Evolutionary conservation across 2,113 vertebrate genomes (phyloP).

Genomic region (Laticauda colubrina): DNA sequence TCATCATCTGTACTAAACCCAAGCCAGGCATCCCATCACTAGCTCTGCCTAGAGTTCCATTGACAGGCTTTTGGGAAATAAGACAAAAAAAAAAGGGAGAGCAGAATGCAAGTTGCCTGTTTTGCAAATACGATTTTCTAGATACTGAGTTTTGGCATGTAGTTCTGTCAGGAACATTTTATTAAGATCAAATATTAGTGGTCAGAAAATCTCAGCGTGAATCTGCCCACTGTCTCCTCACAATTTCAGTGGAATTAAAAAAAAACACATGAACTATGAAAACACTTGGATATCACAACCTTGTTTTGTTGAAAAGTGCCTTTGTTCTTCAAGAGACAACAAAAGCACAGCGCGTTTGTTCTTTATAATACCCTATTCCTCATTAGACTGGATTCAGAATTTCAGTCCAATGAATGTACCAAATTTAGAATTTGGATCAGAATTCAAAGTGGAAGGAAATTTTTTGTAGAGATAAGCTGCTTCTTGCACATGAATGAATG

Average conservation of each 20-base stretch:
- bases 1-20: constrained; percentile 49
- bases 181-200: constrained; percentile 30
- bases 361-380: background rate
- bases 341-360: background rate
- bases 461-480: background rate
- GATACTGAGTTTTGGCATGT: constrained; percentile 15
- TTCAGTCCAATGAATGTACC: background rate
- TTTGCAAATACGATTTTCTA: background rate
- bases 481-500: background rate
- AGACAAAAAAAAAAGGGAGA: background rate
- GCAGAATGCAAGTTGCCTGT: background rate
- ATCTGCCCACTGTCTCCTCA: background rate
- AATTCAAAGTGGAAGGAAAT: background rate
- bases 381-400: background rate
- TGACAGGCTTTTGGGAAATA: background rate
- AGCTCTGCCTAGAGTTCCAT: constrained; percentile 21
- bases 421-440: background rate
- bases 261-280: background rate
- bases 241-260: background rate
- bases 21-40: constrained; percentile 44
- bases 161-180: constrained; percentile 36
- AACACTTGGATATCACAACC: background rate
- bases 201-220: constrained; percentile 11
- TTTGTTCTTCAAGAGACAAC: background rate
- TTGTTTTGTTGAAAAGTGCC: background rate